phyloP scores from a whole-genome alignment of 2,888 invertebrate genomes.

The Tillus elongatus region DNA sequence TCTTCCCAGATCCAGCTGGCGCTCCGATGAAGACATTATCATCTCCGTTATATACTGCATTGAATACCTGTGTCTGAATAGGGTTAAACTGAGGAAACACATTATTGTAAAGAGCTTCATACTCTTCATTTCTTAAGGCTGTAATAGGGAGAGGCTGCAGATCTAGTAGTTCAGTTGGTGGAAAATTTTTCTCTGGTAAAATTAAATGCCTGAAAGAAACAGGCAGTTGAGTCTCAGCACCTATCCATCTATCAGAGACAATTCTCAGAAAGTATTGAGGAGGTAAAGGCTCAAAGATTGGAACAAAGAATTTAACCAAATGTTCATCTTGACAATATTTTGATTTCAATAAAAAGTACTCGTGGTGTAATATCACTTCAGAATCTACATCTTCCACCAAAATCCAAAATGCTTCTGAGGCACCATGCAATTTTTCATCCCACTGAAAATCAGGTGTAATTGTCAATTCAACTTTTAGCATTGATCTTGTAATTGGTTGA shows the following conservation, averaged over 20 bases:
- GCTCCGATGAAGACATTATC: slow-evolving; percentile 97
- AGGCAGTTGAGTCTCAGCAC: slow-evolving; percentile 90
- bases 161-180: slow-evolving; percentile 94
- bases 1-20: slow-evolving; percentile 86
- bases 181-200: slow-evolving; percentile 95
- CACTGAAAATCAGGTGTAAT: slow-evolving; percentile 98
- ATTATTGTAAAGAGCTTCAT: slow-evolving; percentile 76
- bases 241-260: slow-evolving; percentile 87
- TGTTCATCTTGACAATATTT: slow-evolving; percentile 94
- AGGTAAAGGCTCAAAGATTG: slow-evolving; percentile 95
- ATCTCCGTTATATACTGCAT: slow-evolving; percentile 95
- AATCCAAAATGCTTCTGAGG: slow-evolving; percentile 82
- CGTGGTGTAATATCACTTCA: slow-evolving; percentile 88
- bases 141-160: slow-evolving; percentile 92
- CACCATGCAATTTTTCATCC: slow-evolving; percentile 88
- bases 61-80: slow-evolving; percentile 98
- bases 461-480: slow-evolving; percentile 88
- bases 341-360: slow-evolving; percentile 83
- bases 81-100: slow-evolving; percentile 94
- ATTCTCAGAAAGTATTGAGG: slow-evolving; percentile 95
- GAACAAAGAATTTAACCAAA: slow-evolving; percentile 93
- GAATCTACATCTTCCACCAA: slow-evolving; percentile 81
- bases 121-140: slow-evolving; percentile 78
- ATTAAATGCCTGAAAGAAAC: slow-evolving; percentile 96
- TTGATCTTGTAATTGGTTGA: slow-evolving; percentile 91